Base-by-base conservation (phyloP, 2,113 vertebrate genomes). In the Colinus virginianus region DNA sequence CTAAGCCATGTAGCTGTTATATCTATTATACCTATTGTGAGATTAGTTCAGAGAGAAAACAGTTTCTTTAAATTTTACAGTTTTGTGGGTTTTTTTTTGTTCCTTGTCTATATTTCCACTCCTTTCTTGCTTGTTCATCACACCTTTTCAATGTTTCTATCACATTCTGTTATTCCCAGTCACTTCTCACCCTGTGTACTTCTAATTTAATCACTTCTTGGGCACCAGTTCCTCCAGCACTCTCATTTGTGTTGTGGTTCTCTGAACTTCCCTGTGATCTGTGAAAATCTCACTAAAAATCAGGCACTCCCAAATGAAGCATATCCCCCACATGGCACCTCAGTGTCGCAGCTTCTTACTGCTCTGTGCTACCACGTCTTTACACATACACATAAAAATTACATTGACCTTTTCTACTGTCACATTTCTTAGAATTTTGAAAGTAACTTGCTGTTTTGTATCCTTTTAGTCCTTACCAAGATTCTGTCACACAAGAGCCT, bases 11-110 rank as follows among this genome's bases (percentile, higher is more conserved):
- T 58, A 40, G n/a, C 36, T 68, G 22, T 84, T 66, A 36, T 7
- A 1, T n/a, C 62, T 78, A 11, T 86, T 67, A 61, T 1, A 64
- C 4, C 30, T 43, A 34, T 19, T 0, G 0, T 55, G 9, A 76
- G 25, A 72, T 11, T 21, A 11, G 19, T 53, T 23, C 49, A 90
- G 53, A 84, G n/a, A n/a, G 34, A 69, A 68, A 64, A 34, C 2
- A 7, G 28, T 38, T 72, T 72, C 42, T 71, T 83, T 28, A 53
- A 53, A 53, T 53, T 28, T 30, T 53, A 26, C 15, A 15, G 51
- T 53, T 53, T 53, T 28, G 49, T 53, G 51, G 25, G 48, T 2
- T 26, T 86, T 85, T 85, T 83, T 62, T 32, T 89, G 0, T 26
- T 90, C 13, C 55, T 78, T 80, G 42, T 21, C 16, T 67, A 5